Base-by-base conservation (phyloP, 2,888 invertebrate species). In the Synergus japonicus region DNA sequence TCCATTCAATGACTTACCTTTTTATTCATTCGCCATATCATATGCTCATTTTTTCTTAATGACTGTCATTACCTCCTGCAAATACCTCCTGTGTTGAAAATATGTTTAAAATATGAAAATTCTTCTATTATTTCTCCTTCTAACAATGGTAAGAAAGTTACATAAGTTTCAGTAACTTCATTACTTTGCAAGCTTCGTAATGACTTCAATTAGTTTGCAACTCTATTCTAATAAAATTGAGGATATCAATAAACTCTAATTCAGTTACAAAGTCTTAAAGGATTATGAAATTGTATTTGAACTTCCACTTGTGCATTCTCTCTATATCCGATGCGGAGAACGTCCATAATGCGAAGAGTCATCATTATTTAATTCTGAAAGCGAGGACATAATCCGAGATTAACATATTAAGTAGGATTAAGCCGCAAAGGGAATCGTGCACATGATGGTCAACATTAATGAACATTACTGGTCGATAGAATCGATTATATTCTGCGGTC, bases 281-380 rank as follows among this genome's bases (percentile, higher is more conserved):
- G 10, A 60, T 22, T 18, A 22, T n/a, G 22, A 18, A 22, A 60
- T 60, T 60, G 18, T 18, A 58, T 22, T 60, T 22, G 22, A 54
- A 73, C 29, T 73, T 73, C 37, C 73, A 54, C 15, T 37, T 49
- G 15, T 12, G 18, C 18, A 67, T 67, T 67, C 43, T n/a, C 66
- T 43, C 43, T n/a, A 66, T 66, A 43, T 66, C 3, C 66, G 3
- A 69, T 9, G 49, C 49, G 29, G 29, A 54, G 49, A 69, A 46
- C 69, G 29, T 69, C 29, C 37, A 3, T 69, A 49, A 69, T 49
- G 29, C 15, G 69, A 69, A 69, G 46, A 54, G 49, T 49, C 69
- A 69, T 69, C 37, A 69, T 69, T 69, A 69, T 69, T 69, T 37
- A 46, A 49, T 69, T 22, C 49, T 69, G 9, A 69, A 46, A 69